Evolutionary conservation across 2,113 vertebrate species (phyloP).

Genomic region (Fulica atra): DNA sequence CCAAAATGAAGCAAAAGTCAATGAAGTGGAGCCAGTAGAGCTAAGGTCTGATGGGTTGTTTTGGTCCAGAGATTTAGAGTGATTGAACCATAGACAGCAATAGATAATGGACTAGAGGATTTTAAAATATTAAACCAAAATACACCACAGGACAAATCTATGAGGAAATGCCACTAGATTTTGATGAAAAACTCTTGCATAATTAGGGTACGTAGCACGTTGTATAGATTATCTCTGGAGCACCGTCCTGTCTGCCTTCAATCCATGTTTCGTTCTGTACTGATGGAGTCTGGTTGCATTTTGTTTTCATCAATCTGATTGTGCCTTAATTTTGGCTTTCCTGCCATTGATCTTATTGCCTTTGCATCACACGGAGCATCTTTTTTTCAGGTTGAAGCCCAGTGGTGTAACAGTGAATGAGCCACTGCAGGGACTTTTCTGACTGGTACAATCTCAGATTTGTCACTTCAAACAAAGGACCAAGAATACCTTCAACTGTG

Average conservation of each 20-base stretch:
- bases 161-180: constrained; percentile 18
- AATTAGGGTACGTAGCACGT: neutral
- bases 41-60: neutral
- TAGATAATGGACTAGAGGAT: neutral
- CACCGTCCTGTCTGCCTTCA: neutral
- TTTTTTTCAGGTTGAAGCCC: constrained; percentile 5
- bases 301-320: neutral
- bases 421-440: neutral
- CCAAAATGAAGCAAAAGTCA: constrained; percentile 35
- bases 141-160: neutral
- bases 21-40: constrained; percentile 5
- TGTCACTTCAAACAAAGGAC: neutral
- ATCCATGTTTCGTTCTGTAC: neutral
- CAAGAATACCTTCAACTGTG: neutral
- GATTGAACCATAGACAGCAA: neutral
- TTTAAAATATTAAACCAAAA: constrained; percentile 33
- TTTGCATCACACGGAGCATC: neutral
- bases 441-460: neutral
- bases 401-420: neutral
- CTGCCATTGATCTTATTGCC: neutral
- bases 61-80: constrained; percentile 5
- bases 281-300: neutral
- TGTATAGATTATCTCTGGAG: neutral
- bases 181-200: constrained; percentile 9
- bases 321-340: constrained; percentile 10